phyloP scores from a whole-genome alignment of 2,888 invertebrate species.

The Eurytoma adleriae region DNA sequence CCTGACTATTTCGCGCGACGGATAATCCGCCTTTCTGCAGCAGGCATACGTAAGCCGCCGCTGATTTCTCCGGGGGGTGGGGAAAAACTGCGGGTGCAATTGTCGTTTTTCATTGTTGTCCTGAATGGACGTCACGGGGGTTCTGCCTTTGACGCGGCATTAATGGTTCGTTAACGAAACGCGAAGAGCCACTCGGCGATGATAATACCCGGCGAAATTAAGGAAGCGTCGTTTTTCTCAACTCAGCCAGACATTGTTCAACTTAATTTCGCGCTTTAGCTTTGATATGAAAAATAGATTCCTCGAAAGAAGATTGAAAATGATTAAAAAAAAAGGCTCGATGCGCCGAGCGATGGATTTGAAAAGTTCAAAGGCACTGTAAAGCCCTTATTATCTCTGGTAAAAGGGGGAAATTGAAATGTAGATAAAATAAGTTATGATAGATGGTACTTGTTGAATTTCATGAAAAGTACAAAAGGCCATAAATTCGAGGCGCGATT shows the following conservation, averaged over 20 bases:
- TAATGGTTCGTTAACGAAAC: constrained; percentile 45
- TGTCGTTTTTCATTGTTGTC: constrained; percentile 25
- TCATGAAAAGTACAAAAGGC: constrained; percentile 47
- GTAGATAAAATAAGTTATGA: constrained; percentile 43
- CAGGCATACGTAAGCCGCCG: no score
- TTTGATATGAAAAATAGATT: no score
- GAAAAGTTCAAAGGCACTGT: constrained; percentile 3
- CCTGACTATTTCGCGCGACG: background rate
- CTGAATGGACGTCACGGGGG: background rate
- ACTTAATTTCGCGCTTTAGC: no score
- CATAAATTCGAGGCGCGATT: constrained; percentile 34
- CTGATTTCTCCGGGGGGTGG: background rate
- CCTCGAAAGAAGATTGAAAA: no score
- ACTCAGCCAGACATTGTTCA: no score
- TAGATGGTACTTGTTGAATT: constrained; percentile 54
- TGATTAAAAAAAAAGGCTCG: no score
- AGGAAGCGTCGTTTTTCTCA: no score
- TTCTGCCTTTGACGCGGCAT: constrained; percentile 6
- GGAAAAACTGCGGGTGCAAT: background rate
- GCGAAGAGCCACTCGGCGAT: constrained; percentile 15
- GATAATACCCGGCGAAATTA: constrained; percentile 10
- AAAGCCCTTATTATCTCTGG: constrained; percentile 24
- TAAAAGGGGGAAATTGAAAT: constrained; percentile 28
- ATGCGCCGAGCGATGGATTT: no score
- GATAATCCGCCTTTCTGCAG: background rate